Percentiles rank a stretch among this genome's conserved stretches.
Evolutionary conservation across 2,888 invertebrate species (phyloP).

Genomic region (Leptothorax acervorum): DNA sequence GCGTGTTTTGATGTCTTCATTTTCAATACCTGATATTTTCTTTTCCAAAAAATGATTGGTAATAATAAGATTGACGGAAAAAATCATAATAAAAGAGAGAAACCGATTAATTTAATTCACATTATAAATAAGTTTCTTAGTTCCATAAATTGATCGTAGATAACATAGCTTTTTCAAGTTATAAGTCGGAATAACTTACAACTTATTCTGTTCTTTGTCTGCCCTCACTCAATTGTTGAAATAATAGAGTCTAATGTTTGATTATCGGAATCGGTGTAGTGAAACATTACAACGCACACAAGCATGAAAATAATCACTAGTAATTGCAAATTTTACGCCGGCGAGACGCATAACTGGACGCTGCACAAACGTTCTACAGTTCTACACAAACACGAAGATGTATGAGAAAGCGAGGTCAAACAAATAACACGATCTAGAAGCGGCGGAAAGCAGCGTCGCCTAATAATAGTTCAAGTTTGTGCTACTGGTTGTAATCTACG

Average conservation of each 20-base stretch:
- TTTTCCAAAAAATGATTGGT: background rate
- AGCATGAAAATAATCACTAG: constrained; percentile 59
- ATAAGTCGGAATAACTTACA: background rate
- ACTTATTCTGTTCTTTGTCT: background rate
- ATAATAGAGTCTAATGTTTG: constrained; percentile 41
- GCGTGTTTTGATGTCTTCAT: too few species aligned
- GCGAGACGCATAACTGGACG: constrained; percentile 40
- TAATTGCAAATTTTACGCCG: constrained; percentile 50
- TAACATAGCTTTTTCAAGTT: background rate
- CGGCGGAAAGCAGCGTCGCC: constrained; percentile 69
- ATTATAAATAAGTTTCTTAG: background rate
- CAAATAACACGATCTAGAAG: constrained; percentile 77
- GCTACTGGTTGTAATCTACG: constrained; percentile 80
- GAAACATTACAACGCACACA: constrained; percentile 60
- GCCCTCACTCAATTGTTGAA: background rate
- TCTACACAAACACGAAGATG: constrained; percentile 63
- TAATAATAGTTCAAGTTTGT: constrained; percentile 76
- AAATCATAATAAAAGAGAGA: background rate
- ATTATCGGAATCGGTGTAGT: constrained; percentile 49
- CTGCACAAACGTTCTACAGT: constrained; percentile 59
- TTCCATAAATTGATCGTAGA: background rate
- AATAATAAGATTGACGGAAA: background rate
- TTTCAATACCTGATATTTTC: background rate
- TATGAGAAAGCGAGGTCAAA: constrained; percentile 76
- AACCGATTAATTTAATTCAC: constrained; percentile 19